These are phyloP conservation scores for Rotaria sp. DNA, from an alignment of 2,888 invertebrate species.

Conservation along the genomic window DNA sequence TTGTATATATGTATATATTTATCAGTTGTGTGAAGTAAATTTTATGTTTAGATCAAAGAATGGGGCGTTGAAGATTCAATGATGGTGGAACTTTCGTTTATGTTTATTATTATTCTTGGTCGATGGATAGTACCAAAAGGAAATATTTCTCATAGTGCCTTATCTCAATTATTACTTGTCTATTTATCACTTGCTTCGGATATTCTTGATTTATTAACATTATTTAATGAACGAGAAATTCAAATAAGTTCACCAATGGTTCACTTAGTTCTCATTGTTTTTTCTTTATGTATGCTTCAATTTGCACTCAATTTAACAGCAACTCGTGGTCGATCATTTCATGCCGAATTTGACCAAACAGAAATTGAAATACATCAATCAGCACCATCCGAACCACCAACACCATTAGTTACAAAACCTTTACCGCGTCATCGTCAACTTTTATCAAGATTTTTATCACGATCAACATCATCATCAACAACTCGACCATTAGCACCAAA, in stretches of 20 bases:
- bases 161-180: slow-evolving; percentile 29
- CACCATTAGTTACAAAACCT: not conserved
- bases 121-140: slow-evolving; percentile 32
- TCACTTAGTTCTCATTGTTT: slow-evolving; percentile 48
- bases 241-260: slow-evolving; percentile 47
- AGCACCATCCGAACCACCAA: not conserved
- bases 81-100: slow-evolving; percentile 5
- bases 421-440: not conserved
- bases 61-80: not conserved
- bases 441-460: not conserved
- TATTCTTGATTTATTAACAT: slow-evolving; percentile 25
- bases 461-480: not conserved
- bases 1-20: too few species aligned
- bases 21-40: too few species aligned
- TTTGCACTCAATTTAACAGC: slow-evolving; percentile 52
- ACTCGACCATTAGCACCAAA: not conserved
- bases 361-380: slow-evolving; percentile 9
- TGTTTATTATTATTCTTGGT: slow-evolving; percentile 30
- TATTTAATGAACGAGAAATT: slow-evolving; percentile 42
- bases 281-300: slow-evolving; percentile 52
- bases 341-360: slow-evolving; percentile 13
- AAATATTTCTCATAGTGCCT: slow-evolving; percentile 21
- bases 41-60: slow-evolving; percentile 9
- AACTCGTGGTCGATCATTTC: slow-evolving; percentile 43
- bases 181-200: slow-evolving; percentile 33